Evolutionary conservation across 1,140 invertebrate genomes (phyloP), one percentile per base, ranked within the genome.

Genomic region (Vanessa atalanta): DNA sequence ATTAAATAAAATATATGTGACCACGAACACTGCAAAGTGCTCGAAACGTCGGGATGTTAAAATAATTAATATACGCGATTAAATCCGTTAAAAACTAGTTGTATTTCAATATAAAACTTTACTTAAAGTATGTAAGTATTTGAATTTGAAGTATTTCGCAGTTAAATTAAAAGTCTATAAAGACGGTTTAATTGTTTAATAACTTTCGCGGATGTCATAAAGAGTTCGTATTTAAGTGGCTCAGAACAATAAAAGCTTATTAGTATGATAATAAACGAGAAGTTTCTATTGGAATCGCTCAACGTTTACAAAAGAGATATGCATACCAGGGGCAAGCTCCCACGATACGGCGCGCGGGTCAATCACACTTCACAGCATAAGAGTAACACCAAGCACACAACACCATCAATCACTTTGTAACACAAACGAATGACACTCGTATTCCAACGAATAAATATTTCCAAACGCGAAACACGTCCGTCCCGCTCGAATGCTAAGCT

Each of bases 301-400:
- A 37, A 61, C 14, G 26, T 61, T 12, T 61, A 61, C 31, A 55
- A 47, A 57, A 57, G 53, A 53, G 51, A 15, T 8, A 26, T 61
- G 31, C 57, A 61, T 61, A 61, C 57, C 57, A 61, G 31, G 31
- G 57, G 57, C 50, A 23, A 51, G 14, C n/a, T 66, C 65, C 65
- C 51, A 53, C 65, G 65, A 67, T 37, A 51, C 65, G 47, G n/a
- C 26, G 20, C 47, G 6, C 65, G 57, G 65, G 69, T 51, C 16
- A 70, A 50, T 71, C 60, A 71, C 69, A 71, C 69, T 50, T n/a
- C 63, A 72, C 70, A 31, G 47, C 68, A 61, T 65, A 67, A 72
- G 57, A 61, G 57, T 55, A 67, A 67, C 65, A 67, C 65, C 65
- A 37, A 67, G 23, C 65, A 53, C 26, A 55, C 23, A 60, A 61